Conservation (phyloP, 2,888 invertebrate genomes). For the Drosophila picticornis region DNA sequence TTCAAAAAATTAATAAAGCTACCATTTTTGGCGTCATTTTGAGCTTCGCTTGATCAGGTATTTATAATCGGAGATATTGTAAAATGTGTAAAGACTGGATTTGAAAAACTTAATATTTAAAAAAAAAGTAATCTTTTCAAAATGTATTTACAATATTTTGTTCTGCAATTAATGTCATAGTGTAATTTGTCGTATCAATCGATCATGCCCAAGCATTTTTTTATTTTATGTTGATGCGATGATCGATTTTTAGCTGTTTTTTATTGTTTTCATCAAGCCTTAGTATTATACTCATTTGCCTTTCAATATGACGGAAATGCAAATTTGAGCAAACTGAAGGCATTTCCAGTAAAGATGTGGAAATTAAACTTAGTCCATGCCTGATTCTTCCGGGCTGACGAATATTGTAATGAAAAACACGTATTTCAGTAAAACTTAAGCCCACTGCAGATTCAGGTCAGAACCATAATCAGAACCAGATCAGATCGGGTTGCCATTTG, state of each 20-base stretch:
- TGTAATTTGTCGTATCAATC: conserved; percentile 6
- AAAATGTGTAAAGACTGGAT: neutral
- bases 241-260: conserved; percentile 38
- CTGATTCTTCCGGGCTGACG: conserved; percentile 9
- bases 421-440: conserved; percentile 19
- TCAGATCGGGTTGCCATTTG: neutral
- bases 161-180: neutral
- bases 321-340: conserved; percentile 60
- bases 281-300: conserved; percentile 61
- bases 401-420: conserved; percentile 3
- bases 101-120: neutral
- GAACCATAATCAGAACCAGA: neutral
- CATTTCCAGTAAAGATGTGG: conserved; percentile 9
- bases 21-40: neutral
- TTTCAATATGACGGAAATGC: conserved; percentile 70
- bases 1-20: neutral
- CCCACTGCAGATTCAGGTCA: conserved; percentile 10
- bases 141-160: neutral
- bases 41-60: neutral
- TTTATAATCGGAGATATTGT: neutral
- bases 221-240: conserved; percentile 62
- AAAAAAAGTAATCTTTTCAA: neutral
- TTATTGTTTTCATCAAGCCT: conserved; percentile 18
- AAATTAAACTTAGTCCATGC: conserved; percentile 9
- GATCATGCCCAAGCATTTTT: conserved; percentile 59